Evolutionary conservation across 1,140 invertebrate species (phyloP).

Genomic region (Calycopis cecrops): DNA sequence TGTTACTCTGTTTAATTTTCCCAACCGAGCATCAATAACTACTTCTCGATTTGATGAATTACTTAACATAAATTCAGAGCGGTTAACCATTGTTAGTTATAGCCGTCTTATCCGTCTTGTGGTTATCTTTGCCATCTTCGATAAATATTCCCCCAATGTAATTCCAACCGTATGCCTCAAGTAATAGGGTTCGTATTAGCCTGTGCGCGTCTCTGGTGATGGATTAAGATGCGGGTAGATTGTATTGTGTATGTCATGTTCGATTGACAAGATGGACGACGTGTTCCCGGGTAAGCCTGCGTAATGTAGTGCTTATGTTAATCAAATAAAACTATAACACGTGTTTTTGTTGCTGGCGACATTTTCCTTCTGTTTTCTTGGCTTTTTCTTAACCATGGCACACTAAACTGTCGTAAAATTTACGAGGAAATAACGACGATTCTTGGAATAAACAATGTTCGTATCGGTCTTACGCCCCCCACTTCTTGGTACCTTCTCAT

Average conservation of each 20-base stretch:
- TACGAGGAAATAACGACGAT: no score
- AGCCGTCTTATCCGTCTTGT: constrained; percentile 9
- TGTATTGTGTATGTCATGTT: constrained; percentile 6
- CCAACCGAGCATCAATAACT: constrained; percentile 4
- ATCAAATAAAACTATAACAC: constrained; percentile 3
- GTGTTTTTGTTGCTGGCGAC: no score
- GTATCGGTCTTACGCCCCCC: no score
- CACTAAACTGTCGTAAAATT: no score
- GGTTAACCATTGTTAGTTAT: constrained; percentile 8
- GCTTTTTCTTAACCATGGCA: no score
- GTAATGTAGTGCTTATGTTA: constrained; percentile 4
- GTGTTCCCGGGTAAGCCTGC: not conserved
- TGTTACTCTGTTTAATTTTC: constrained; percentile 6
- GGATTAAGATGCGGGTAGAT: constrained; percentile 11
- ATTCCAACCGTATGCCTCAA: not conserved
- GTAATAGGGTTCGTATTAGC: not conserved
- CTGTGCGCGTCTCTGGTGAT: not conserved
- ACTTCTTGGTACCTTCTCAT: no score
- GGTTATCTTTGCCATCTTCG: constrained; percentile 9
- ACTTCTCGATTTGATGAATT: not conserved
- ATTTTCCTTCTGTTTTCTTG: no score
- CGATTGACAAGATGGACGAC: constrained; percentile 7
- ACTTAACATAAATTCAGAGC: not conserved
- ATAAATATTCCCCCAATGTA: not conserved
- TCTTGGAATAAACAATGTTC: no score